phyloP scores from a whole-genome alignment of 2,797 vertebrate species.

The Danio aesculapii region DNA sequence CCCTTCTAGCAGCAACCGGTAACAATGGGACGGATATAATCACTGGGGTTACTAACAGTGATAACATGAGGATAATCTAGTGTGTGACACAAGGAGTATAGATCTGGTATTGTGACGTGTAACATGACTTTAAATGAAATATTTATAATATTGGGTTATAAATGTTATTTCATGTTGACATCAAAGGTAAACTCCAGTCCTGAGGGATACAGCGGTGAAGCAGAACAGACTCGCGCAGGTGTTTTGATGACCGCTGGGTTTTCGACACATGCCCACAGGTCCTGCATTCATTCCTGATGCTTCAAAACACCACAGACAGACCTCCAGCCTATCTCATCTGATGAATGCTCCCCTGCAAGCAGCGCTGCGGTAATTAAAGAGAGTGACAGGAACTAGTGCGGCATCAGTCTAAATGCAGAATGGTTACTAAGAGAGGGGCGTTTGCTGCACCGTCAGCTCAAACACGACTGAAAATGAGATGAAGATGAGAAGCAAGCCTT shows the following conservation, averaged over 20 bases:
- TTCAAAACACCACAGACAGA: slow-evolving; percentile 18
- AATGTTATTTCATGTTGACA: background rate
- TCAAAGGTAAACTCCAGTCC: background rate
- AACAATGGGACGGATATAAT: too few species aligned
- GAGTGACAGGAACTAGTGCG: slow-evolving; percentile 51
- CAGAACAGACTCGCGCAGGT: slow-evolving; percentile 3
- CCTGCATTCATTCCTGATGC: slow-evolving; percentile 19
- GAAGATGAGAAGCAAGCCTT: too few species aligned
- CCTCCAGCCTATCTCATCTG: slow-evolving; percentile 1
- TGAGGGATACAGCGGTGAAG: slow-evolving; percentile 28
- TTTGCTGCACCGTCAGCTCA: too few species aligned
- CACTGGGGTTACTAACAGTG: too few species aligned
- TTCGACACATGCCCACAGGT: slow-evolving; percentile 18
- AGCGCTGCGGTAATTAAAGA: slow-evolving; percentile 49
- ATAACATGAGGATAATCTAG: too few species aligned
- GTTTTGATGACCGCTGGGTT: slow-evolving; percentile 5
- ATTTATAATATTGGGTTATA: background rate
- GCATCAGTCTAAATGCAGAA: slow-evolving; percentile 57
- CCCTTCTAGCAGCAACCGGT: too few species aligned
- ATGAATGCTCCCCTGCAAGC: slow-evolving; percentile 40
- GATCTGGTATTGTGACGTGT: too few species aligned
- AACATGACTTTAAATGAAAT: too few species aligned
- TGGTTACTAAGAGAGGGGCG: slow-evolving; percentile 15
- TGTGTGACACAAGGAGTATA: too few species aligned
- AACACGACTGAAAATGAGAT: too few species aligned